Evolutionary conservation across 2,113 vertebrate genomes (phyloP), one percentile per base, ranked within the genome.

Genomic region (Poeciliopsis occidentalis): DNA sequence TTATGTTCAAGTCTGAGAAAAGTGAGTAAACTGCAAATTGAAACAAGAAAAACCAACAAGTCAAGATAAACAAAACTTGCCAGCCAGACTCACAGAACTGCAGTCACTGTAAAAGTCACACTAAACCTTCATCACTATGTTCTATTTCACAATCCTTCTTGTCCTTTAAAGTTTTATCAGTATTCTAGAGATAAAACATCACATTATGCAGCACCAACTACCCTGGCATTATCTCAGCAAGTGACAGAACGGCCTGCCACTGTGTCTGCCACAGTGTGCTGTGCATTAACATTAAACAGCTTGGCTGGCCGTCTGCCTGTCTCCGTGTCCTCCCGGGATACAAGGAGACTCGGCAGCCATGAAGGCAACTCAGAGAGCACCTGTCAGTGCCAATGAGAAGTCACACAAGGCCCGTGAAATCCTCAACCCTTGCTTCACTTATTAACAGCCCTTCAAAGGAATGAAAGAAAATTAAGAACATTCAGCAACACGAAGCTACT

Each of bases 281-380:
- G 67, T 81, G 80, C 88, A 92, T 91, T 93, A 92, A 88, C 91
- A 89, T 92, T 92, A 91, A 93, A 91, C 88, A 89, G 89, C 88
- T 87, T 83, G 79, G 83, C 79, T 83, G 78, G 87, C 85, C 69
- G 83, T 76, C 85, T 89, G 89, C 89, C 90, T 87, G 75, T 84
- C 73, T 71, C 79, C 22, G 73, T 29, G 77, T 90, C 87, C 87
- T 89, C 87, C 71, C 71, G 82, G 86, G 78, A 80, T 73, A 83
- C 90, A 88, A 89, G 89, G 88, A 88, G 82, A 88, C 77, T 83
- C 78, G 41, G 82, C 82, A 86, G 82, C 85, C 88, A 83, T 87
- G 85, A 81, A 85, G 82, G 69, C 76, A 76, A 77, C 82, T 83
- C 26, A 68, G 89, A 90, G 84, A 85, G 78, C 83, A 88, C 87